phyloP scores from a whole-genome alignment of 1,140 invertebrate genomes.

The Lutraria rhynchaena region DNA sequence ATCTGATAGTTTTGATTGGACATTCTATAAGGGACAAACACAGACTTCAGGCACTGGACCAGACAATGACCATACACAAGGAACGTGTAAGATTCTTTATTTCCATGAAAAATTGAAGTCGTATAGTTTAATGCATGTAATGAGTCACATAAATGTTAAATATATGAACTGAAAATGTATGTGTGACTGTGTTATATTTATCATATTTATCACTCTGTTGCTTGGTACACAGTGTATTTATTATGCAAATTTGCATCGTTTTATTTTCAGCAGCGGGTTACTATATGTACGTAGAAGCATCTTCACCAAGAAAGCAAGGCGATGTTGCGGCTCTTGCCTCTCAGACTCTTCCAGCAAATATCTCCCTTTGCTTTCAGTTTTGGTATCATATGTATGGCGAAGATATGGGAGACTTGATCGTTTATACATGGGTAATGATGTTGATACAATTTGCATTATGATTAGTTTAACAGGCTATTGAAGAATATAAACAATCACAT shows the following conservation, averaged over 20 bases:
- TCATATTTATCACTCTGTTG: too few relatives aligned
- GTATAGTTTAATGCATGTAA: too few relatives aligned
- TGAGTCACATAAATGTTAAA: too few relatives aligned
- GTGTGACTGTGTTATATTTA: too few relatives aligned
- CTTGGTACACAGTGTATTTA: too few relatives aligned
- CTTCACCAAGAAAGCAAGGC: conserved; percentile 13
- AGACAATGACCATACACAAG: conserved; percentile 24
- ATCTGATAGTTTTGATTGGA: conserved; percentile 33
- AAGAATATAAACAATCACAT: too few relatives aligned
- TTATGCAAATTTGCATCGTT: neutral
- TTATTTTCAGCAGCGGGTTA: neutral
- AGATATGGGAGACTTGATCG: neutral
- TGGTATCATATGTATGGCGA: conserved; percentile 32
- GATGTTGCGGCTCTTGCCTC: conserved; percentile 4
- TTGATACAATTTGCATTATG: too few relatives aligned
- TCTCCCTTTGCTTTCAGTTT: neutral
- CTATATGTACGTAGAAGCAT: conserved; percentile 10
- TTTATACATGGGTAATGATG: neutral
- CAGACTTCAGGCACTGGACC: conserved; percentile 25
- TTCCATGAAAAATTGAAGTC: too few relatives aligned
- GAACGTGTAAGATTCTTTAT: neutral
- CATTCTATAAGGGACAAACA: neutral
- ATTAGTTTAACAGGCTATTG: too few relatives aligned
- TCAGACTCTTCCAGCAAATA: neutral
- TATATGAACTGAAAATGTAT: too few relatives aligned